Percentiles rank a stretch among this genome's conserved stretches.
Evolutionary conservation across 2,113 vertebrate genomes (phyloP).

Genomic region (Physeter macrocephalus): DNA sequence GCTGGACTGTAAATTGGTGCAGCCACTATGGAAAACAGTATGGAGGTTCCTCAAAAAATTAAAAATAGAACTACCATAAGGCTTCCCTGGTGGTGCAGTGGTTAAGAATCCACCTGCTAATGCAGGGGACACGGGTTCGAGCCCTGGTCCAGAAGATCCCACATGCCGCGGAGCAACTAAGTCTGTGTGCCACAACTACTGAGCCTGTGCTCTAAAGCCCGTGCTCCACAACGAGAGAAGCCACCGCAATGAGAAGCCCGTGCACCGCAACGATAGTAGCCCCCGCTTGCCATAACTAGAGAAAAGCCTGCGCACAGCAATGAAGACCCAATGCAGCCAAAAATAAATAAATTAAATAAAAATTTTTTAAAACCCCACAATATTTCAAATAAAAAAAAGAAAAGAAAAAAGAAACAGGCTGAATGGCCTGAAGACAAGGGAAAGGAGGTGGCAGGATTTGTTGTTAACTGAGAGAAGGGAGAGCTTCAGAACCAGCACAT

Average conservation of each 20-base stretch:
- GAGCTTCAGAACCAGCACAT: neutral
- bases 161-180: no score
- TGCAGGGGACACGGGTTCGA: no score
- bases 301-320: no score
- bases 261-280: no score
- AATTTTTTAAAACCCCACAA: accelerated
- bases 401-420: neutral
- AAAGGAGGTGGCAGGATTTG: neutral
- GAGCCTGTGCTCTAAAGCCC: no score
- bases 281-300: no score
- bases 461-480: neutral
- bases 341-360: neutral
- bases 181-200: accelerated
- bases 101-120: neutral
- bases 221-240: no score
- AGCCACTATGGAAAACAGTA: neutral
- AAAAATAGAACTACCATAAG: neutral
- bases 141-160: no score
- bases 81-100: neutral
- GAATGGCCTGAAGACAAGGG: neutral
- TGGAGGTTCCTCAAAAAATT: neutral
- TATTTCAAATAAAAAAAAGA: neutral
- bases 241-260: no score
- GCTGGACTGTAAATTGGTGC: neutral
- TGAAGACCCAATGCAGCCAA: neutral